A percentile compares a stretch with the other conserved stretches of the same genome.
These are phyloP conservation scores for Ceratitis capitata DNA, from an alignment of 1,140 invertebrate genomes.

Conservation along the genomic window DNA sequence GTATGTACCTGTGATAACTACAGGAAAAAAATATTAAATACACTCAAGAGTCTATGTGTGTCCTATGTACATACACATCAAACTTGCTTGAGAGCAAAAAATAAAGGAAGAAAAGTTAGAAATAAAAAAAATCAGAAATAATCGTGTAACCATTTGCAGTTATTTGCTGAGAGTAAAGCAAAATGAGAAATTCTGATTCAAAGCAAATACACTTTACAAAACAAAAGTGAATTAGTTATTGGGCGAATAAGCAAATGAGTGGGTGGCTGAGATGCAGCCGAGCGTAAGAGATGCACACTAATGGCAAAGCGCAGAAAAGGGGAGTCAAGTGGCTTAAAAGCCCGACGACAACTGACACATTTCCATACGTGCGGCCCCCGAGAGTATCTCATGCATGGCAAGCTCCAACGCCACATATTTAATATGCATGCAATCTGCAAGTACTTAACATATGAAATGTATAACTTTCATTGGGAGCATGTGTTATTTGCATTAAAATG, in stretches of 20 bases:
- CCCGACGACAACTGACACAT: too few species aligned
- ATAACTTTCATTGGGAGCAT: not conserved
- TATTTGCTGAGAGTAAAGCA: not conserved
- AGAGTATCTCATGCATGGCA: slow-evolving; percentile 16
- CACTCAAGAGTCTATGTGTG: too few species aligned
- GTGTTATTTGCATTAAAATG: not conserved
- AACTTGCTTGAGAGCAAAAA: too few species aligned
- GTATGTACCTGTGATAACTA: too few species aligned
- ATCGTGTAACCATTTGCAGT: not conserved
- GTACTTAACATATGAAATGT: slow-evolving; percentile 20
- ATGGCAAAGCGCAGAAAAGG: too few species aligned
- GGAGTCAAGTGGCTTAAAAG: too few species aligned
- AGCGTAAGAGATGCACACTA: too few species aligned
- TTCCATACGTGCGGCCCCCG: not conserved
- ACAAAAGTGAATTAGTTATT: slow-evolving; percentile 5
- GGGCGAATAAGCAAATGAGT: not conserved
- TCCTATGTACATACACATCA: too few species aligned
- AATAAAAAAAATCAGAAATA: too few species aligned
- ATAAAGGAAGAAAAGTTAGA: too few species aligned
- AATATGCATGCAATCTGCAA: slow-evolving; percentile 9
- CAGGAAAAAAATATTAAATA: too few species aligned
- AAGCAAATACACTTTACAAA: slow-evolving; percentile 14
- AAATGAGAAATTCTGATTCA: not conserved
- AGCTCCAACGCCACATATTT: not conserved
- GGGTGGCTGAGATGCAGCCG: not conserved